These are phyloP conservation scores for Entomobrya multifasciata DNA, from an alignment of 2,888 invertebrate species.

Conservation along the genomic window DNA sequence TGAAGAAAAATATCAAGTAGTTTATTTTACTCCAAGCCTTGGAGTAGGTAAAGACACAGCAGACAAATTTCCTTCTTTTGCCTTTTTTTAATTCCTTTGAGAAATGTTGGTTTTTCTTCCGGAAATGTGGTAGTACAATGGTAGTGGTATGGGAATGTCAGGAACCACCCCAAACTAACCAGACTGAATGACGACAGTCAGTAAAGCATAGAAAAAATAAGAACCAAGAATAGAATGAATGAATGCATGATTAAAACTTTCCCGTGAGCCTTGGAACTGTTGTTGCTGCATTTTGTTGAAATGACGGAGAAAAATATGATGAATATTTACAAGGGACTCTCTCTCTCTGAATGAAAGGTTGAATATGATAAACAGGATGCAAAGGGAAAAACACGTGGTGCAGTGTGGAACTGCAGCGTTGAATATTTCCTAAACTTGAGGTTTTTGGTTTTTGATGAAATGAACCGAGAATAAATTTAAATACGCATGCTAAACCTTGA, in stretches of 20 bases:
- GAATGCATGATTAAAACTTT: conserved; percentile 14
- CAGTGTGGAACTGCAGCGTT: too few species aligned
- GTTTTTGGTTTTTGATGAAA: conserved; percentile 26
- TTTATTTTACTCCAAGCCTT: conserved; percentile 22
- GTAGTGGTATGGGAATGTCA: not conserved
- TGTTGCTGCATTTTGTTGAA: not conserved
- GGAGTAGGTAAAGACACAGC: conserved; percentile 60
- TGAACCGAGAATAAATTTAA: not conserved
- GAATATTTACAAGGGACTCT: too few species aligned
- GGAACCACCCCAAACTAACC: not conserved
- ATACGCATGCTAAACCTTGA: not conserved
- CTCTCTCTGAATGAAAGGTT: too few species aligned
- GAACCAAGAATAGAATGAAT: not conserved
- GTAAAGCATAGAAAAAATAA: not conserved
- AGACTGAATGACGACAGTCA: not conserved
- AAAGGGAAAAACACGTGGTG: too few species aligned
- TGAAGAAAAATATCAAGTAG: not conserved
- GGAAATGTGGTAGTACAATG: not conserved
- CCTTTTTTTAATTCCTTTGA: conserved; percentile 46
- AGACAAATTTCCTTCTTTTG: not conserved
- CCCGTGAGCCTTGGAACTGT: not conserved
- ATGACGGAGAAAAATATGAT: too few species aligned
- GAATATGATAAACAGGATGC: too few species aligned
- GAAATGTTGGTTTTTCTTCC: conserved; percentile 7
- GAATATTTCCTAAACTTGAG: conserved; percentile 17